phyloP scores from a whole-genome alignment of 1,140 invertebrate species.

The Drosophila lacteicornis region DNA sequence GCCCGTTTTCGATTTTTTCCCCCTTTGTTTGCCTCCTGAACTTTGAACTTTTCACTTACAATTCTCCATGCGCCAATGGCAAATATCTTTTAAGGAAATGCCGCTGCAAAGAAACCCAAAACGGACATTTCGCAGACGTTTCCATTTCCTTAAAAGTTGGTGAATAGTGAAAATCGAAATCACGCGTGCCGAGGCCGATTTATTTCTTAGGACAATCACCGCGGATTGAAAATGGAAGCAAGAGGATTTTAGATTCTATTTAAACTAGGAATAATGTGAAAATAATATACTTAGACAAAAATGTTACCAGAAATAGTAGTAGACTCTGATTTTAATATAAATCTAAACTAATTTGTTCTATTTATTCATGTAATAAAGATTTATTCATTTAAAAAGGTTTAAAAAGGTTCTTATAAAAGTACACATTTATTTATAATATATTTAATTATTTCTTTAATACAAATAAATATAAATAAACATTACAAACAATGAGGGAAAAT shows the following conservation, averaged over 20 bases:
- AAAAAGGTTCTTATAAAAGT: not conserved
- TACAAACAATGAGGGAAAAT: not conserved
- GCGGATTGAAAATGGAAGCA: not conserved
- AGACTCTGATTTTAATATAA: too few relatives aligned
- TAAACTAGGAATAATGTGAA: not conserved
- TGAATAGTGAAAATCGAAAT: slow-evolving; percentile 44
- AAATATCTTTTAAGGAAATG: slow-evolving; percentile 51
- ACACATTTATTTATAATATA: too few relatives aligned
- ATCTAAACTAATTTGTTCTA: too few relatives aligned
- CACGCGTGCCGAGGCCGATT: slow-evolving; percentile 43
- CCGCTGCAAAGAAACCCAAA: slow-evolving; percentile 32
- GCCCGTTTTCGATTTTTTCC: slow-evolving; percentile 52
- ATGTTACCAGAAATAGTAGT: too few relatives aligned
- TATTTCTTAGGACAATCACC: not conserved
- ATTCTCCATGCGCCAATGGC: slow-evolving; percentile 44
- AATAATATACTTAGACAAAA: too few relatives aligned
- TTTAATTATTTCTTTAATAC: not conserved
- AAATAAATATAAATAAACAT: not conserved
- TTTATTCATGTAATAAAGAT: too few relatives aligned
- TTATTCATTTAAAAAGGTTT: too few relatives aligned
- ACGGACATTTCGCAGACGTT: slow-evolving; percentile 36
- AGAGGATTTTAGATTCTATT: not conserved
- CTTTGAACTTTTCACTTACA: slow-evolving; percentile 54
- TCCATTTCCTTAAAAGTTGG: slow-evolving; percentile 49
- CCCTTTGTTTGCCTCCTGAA: slow-evolving; percentile 43